Evolutionary conservation across 1,140 invertebrate species (phyloP).

Genomic region (Drosophila biarmipes): DNA sequence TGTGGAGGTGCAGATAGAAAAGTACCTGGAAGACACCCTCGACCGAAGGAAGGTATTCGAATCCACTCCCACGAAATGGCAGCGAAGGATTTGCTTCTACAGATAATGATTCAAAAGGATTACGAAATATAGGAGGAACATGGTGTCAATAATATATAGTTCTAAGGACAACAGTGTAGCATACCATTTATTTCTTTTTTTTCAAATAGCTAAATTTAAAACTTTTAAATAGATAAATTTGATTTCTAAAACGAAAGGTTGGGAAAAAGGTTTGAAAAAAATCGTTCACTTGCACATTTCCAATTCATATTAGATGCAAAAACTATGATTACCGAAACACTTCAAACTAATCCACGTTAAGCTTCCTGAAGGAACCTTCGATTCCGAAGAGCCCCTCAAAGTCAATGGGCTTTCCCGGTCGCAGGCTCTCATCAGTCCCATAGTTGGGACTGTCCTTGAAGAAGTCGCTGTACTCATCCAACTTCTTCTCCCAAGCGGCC

Average conservation of each 20-base stretch:
- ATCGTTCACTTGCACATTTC: too few relatives aligned
- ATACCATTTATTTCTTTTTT: too few relatives aligned
- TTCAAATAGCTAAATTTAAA: too few relatives aligned
- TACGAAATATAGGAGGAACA: background rate
- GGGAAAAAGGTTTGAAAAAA: too few relatives aligned
- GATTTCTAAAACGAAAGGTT: too few relatives aligned
- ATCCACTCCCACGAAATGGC: slow-evolving; percentile 88
- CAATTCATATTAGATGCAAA: too few relatives aligned
- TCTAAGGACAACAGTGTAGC: background rate
- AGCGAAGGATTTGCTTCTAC: slow-evolving; percentile 86
- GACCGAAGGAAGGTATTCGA: slow-evolving; percentile 86
- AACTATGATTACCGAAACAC: too few relatives aligned
- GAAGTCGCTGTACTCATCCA: slow-evolving; percentile 86
- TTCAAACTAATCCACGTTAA: slow-evolving; percentile 63
- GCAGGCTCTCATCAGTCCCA: slow-evolving; percentile 86
- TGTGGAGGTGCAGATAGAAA: slow-evolving; percentile 87
- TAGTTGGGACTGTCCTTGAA: slow-evolving; percentile 86
- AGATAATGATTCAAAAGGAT: slow-evolving; percentile 22
- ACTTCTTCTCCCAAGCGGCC: slow-evolving; percentile 86
- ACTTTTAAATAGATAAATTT: too few relatives aligned
- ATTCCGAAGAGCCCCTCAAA: slow-evolving; percentile 82
- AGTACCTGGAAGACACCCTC: slow-evolving; percentile 85
- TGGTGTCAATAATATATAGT: background rate
- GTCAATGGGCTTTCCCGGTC: slow-evolving; percentile 87
- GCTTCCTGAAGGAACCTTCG: slow-evolving; percentile 76